Conservation (phyloP, 2,797 vertebrate species). For the Catharus ustulatus region DNA sequence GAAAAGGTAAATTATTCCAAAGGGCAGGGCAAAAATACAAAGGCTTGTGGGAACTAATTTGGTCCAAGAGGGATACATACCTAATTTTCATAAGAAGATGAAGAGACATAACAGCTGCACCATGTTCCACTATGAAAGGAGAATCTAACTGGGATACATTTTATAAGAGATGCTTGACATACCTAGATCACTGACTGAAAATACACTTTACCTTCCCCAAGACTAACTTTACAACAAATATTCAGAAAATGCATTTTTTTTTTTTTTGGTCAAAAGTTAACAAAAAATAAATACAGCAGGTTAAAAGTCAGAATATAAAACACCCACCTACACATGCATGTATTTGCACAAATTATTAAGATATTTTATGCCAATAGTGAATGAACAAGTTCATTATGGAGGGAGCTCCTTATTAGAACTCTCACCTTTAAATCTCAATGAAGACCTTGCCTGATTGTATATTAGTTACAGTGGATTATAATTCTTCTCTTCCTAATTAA, state of each 20-base stretch:
- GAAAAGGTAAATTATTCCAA: background rate
- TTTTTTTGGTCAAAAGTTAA: background rate
- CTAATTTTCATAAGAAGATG: background rate
- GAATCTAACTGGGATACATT: background rate
- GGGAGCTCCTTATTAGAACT: background rate
- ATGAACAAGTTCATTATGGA: background rate
- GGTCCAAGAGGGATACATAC: background rate
- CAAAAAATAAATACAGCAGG: background rate
- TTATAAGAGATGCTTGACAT: background rate
- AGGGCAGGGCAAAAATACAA: background rate
- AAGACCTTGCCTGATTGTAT: conserved; percentile 47
- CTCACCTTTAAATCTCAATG: conserved; percentile 29
- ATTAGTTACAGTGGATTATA: background rate
- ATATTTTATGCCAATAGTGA: background rate
- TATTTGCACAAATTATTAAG: background rate
- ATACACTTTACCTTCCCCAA: background rate
- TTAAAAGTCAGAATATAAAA: background rate
- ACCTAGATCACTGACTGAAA: background rate
- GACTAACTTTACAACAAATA: background rate
- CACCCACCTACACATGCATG: background rate
- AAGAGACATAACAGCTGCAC: background rate
- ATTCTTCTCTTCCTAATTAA: conserved; percentile 41
- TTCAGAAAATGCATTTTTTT: background rate
- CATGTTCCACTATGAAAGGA: background rate
- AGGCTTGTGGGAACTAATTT: background rate